Conservation (phyloP, 1,140 invertebrate species). For the Cotesia glomerata region DNA sequence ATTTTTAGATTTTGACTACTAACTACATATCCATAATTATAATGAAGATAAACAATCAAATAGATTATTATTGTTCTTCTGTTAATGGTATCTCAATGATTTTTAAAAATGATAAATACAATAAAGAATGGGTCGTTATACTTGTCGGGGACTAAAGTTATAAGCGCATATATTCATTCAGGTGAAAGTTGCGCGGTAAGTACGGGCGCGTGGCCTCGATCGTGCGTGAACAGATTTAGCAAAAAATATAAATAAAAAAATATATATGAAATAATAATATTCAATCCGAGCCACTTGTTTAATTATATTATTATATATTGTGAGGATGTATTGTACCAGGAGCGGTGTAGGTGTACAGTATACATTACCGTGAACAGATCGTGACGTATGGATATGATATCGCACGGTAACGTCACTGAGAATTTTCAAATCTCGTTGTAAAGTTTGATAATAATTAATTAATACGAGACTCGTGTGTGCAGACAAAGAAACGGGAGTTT, state of each 20-base stretch:
- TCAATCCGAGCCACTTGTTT: not conserved
- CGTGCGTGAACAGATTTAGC: slow-evolving; percentile 20
- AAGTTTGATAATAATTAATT: no score
- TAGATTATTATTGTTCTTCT: not conserved
- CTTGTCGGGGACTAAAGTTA: slow-evolving; percentile 11
- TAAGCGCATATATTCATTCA: slow-evolving; percentile 35
- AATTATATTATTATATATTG: not conserved
- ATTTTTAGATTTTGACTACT: no score
- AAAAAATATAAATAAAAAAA: not conserved
- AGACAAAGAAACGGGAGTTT: no score
- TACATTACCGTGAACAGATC: no score
- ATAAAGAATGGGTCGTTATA: slow-evolving; percentile 12
- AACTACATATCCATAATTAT: no score
- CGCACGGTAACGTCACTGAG: no score
- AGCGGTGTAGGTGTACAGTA: not conserved
- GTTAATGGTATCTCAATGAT: not conserved
- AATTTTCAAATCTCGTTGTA: no score
- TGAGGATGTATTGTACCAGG: not conserved
- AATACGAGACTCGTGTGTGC: no score
- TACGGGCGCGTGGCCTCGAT: slow-evolving; percentile 50
- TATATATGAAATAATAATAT: not conserved
- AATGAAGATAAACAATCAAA: no score
- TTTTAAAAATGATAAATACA: slow-evolving; percentile 1
- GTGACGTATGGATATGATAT: no score
- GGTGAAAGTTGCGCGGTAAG: slow-evolving; percentile 53